These are phyloP conservation scores for Tineola bisselliella DNA, from an alignment of 2,888 invertebrate genomes.

Conservation along the genomic window DNA sequence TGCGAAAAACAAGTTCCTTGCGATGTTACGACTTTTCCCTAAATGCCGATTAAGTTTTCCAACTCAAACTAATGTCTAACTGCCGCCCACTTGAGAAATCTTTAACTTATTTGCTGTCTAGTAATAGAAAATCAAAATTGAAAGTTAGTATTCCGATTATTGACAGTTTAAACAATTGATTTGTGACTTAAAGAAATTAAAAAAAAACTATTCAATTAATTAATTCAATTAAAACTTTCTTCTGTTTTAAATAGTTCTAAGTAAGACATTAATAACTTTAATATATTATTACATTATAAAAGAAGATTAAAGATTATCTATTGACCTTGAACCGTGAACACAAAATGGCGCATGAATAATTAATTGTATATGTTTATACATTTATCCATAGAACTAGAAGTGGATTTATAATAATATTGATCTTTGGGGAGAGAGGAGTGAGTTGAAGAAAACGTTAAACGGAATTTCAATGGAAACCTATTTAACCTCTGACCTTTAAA, in stretches of 20 bases:
- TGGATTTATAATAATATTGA: neutral
- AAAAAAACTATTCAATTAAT: too few relatives aligned
- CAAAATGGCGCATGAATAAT: too few relatives aligned
- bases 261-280: too few relatives aligned
- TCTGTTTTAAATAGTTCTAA: too few relatives aligned
- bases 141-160: too few relatives aligned
- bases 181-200: too few relatives aligned
- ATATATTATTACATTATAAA: neutral
- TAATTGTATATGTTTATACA: neutral
- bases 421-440: neutral
- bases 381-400: neutral
- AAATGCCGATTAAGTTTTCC: constrained; percentile 25
- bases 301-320: neutral
- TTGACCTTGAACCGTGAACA: neutral
- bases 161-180: too few relatives aligned
- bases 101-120: constrained; percentile 25
- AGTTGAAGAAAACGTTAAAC: neutral
- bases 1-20: neutral
- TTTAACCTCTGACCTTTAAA: neutral
- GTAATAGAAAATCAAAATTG: neutral
- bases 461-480: neutral
- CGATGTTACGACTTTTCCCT: constrained; percentile 21
- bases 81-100: constrained; percentile 26
- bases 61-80: constrained; percentile 16
- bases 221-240: too few relatives aligned